phyloP scores from a whole-genome alignment of 2,888 invertebrate species.

The Oscheius onirici region DNA sequence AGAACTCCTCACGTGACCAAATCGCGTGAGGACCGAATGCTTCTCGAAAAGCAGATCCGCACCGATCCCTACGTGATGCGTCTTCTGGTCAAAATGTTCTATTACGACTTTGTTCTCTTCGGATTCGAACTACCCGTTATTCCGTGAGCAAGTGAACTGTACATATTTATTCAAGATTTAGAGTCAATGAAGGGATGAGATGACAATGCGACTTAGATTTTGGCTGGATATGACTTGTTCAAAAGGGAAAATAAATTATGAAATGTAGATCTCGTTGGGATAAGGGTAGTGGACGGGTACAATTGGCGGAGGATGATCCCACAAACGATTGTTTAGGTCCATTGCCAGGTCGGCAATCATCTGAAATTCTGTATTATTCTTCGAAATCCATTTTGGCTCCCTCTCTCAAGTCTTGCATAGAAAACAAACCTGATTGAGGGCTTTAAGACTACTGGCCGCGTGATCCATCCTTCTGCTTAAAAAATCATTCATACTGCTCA shows the following conservation, averaged over 20 bases:
- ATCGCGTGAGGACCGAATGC: slow-evolving; percentile 3
- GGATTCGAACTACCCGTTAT: slow-evolving; percentile 27
- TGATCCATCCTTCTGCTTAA: slow-evolving; percentile 3
- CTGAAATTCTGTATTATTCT: too few species aligned
- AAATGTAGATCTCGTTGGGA: slow-evolving; percentile 1
- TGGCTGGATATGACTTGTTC: too few species aligned
- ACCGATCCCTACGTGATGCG: slow-evolving; percentile 60
- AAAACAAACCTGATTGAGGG: not conserved
- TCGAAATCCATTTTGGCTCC: not conserved
- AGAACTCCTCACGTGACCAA: slow-evolving; percentile 49
- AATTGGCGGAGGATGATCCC: slow-evolving; percentile 4
- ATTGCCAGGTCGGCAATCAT: slow-evolving; percentile 23
- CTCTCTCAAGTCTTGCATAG: not conserved
- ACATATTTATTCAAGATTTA: not conserved
- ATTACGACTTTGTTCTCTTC: slow-evolving; percentile 61
- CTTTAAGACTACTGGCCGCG: slow-evolving; percentile 19
- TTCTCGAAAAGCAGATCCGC: not conserved
- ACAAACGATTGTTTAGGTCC: slow-evolving; percentile 17
- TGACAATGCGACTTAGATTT: too few species aligned
- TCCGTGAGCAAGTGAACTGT: not conserved
- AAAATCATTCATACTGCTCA: slow-evolving; percentile 13
- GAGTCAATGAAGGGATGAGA: too few species aligned
- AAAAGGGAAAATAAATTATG: not conserved
- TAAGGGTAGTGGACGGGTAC: not conserved
- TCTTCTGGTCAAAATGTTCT: slow-evolving; percentile 63